These are phyloP conservation scores for Dysidea cf. avara DNA, from an alignment of 37 sponge, comb jelly and placozoan genomes.

Conservation along the genomic window DNA sequence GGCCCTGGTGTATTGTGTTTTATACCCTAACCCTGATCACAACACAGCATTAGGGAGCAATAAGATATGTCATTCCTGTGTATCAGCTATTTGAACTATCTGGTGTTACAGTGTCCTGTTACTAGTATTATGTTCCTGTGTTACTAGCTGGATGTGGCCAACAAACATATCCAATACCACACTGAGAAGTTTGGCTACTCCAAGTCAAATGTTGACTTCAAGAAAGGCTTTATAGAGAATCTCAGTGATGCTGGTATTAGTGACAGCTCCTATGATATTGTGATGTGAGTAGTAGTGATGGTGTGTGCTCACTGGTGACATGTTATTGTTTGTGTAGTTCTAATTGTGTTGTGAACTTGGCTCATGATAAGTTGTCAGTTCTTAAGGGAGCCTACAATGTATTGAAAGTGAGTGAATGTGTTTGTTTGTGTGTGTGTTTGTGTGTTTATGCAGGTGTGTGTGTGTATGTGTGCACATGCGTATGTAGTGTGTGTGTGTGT, in stretches of 20 bases:
- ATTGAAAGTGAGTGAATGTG: constrained; percentile 69
- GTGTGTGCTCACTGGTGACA: not conserved
- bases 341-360: constrained; percentile 82
- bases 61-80: too few species aligned
- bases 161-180: constrained; percentile 76
- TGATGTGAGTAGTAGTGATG: constrained; percentile 48
- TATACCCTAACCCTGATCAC: too few species aligned
- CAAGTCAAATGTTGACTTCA: constrained; percentile 78
- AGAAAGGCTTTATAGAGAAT: constrained; percentile 76
- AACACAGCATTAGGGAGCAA: too few species aligned
- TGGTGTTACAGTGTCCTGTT: not conserved
- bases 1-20: too few species aligned
- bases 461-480: too few species aligned
- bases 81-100: not conserved
- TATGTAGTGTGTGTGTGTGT: too few species aligned
- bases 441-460: too few species aligned
- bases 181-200: constrained; percentile 69
- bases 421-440: too few species aligned
- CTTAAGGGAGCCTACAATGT: constrained; percentile 55
- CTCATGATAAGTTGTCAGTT: constrained; percentile 75
- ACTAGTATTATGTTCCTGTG: not conserved
- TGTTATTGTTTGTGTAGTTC: constrained; percentile 35
- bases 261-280: constrained; percentile 43
- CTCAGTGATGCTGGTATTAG: constrained; percentile 60
- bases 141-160: constrained; percentile 68